Base-by-base conservation (phyloP, 2,888 invertebrate genomes). In the Folsomia candida region DNA sequence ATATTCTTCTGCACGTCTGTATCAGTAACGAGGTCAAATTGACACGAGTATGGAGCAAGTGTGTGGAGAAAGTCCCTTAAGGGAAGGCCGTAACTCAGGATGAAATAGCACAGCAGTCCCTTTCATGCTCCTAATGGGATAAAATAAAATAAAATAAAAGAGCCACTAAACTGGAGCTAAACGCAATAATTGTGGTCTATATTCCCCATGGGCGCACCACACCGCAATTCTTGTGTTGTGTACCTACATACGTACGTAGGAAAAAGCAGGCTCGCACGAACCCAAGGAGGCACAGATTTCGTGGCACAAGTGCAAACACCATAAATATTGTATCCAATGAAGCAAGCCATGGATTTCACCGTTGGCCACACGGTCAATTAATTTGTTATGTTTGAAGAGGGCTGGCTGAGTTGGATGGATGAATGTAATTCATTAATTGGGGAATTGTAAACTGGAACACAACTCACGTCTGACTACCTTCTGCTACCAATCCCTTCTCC, bases 51-150 rank as follows among this genome's bases (percentile, higher is more conserved):
- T n/a, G n/a, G n/a, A n/a, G n/a, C n/a, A n/a, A n/a, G n/a, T n/a
- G n/a, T n/a, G n/a, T n/a, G 37, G 26, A 62, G 26, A n/a, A 62
- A 27, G 27, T 62, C 28, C 62, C 62, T 62, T 28, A 14, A 29
- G 62, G 62, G 62, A 62, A 25, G 29, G 26, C 29, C 29, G 28
- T 62, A 62, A 62, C 28, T 62, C 27, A 62, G 28, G 28, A 62
- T 62, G 62, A 62, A 62, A 62, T 24, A 62, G 62, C n/a, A 62
- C n/a, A n/a, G n/a, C n/a, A n/a, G n/a, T 11, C 62, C 27, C 62
- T 28, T 62, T 62, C 62, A 62, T 28, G 26, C 29, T n/a, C 2
- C 62, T 62, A 62, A 62, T 62, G 62, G 28, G 62, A 62, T 62
- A 62, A 62, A 62, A 62, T 62, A 62, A 62, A 62, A 62, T 62